Evolutionary conservation across 2,888 invertebrate species (phyloP).

Genomic region (Folsomia manolachei): DNA sequence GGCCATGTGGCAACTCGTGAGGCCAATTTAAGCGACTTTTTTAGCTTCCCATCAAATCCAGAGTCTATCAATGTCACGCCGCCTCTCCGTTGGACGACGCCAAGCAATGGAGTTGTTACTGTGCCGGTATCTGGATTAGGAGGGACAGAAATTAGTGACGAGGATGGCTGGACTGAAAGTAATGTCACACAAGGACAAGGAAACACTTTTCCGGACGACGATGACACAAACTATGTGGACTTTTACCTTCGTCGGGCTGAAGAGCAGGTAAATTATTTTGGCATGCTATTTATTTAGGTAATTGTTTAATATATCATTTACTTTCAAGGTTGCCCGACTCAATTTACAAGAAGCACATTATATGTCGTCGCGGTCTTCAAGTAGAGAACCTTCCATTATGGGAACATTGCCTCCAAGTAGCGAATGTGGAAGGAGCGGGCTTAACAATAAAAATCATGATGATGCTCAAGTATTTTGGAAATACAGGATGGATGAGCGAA

Average conservation of each 20-base stretch:
- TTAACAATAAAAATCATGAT: neutral
- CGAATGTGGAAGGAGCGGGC: too few relatives aligned
- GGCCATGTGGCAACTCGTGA: too few relatives aligned
- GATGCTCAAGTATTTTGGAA: conserved; percentile 52
- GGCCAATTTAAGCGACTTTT: too few relatives aligned
- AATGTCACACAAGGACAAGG: too few relatives aligned
- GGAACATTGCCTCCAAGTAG: conserved; percentile 17
- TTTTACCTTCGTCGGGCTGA: neutral
- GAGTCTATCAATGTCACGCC: neutral
- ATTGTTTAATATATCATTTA: too few relatives aligned
- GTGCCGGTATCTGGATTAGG: neutral
- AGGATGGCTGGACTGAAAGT: neutral
- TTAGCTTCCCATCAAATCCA: neutral
- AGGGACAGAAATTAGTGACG: neutral
- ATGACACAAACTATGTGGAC: conserved; percentile 7
- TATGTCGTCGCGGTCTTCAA: too few relatives aligned
- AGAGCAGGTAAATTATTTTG: too few relatives aligned
- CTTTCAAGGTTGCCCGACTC: too few relatives aligned
- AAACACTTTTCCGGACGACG: neutral
- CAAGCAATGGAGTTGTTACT: neutral
- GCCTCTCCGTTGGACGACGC: neutral
- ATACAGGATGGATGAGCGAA: conserved; percentile 53
- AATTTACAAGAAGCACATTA: too few relatives aligned
- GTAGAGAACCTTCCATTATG: conserved; percentile 12
- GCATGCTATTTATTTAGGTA: too few relatives aligned